A percentile compares a stretch with the other conserved stretches of the same genome.
Evolutionary conservation across 2,888 invertebrate genomes (phyloP).

Genomic region (Ferrisia virgata): DNA sequence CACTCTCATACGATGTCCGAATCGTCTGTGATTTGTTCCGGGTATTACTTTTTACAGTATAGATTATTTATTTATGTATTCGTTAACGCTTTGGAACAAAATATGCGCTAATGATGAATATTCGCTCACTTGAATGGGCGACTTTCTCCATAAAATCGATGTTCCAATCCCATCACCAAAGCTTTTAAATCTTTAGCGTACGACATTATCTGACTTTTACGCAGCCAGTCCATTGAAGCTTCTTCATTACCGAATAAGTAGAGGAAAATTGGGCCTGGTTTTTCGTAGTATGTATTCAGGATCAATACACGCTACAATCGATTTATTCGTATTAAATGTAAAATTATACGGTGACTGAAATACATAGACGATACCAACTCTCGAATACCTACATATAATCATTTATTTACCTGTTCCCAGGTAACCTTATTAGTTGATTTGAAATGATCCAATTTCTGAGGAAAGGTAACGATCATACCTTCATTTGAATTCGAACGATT

Average conservation of each 20-base stretch:
- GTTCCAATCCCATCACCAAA: slow-evolving; percentile 80
- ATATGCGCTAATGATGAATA: too few relatives aligned
- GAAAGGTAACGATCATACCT: neutral
- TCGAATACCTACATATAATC: too few relatives aligned
- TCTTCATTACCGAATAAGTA: neutral
- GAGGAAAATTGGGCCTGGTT: neutral
- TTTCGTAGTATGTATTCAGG: neutral
- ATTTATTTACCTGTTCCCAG: neutral
- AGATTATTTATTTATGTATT: too few relatives aligned
- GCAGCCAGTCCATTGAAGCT: neutral
- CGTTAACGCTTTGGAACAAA: too few relatives aligned
- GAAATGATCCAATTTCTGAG: neutral
- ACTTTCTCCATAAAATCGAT: slow-evolving; percentile 89
- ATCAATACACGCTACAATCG: neutral
- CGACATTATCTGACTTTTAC: slow-evolving; percentile 50
- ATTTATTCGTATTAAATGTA: too few relatives aligned
- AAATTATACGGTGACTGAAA: too few relatives aligned
- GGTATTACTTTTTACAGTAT: too few relatives aligned
- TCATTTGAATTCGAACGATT: neutral
- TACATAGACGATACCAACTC: too few relatives aligned
- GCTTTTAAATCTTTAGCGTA: slow-evolving; percentile 77
- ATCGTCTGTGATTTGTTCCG: too few relatives aligned
- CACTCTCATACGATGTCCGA: too few relatives aligned
- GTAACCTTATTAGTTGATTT: neutral
- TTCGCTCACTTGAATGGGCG: slow-evolving; percentile 79